A percentile compares a stretch with the other conserved stretches of the same genome.
Conservation (phyloP, 2,888 invertebrate genomes). For the Lutraria lutraria region DNA sequence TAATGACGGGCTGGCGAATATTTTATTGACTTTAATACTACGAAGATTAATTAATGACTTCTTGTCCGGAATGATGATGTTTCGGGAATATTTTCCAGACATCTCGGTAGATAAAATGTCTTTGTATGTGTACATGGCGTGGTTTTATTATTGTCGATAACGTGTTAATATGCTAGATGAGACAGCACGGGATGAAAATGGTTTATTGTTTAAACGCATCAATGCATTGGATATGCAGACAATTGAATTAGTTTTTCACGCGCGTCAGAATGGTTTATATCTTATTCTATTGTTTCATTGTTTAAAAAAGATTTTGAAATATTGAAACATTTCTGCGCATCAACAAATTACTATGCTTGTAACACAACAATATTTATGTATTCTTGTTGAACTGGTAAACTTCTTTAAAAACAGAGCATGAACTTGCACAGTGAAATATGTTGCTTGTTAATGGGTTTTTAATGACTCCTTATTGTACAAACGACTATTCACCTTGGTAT, state of each 20-base stretch:
- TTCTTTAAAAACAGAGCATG: too few relatives aligned
- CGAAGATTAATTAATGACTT: slow-evolving; percentile 4
- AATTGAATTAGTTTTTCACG: too few relatives aligned
- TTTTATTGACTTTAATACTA: slow-evolving; percentile 26
- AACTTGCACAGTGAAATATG: neutral
- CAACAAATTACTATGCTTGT: neutral
- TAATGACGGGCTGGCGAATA: slow-evolving; percentile 6
- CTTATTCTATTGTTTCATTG: too few relatives aligned
- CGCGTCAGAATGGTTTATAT: too few relatives aligned
- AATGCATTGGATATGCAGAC: too few relatives aligned
- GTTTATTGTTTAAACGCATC: too few relatives aligned
- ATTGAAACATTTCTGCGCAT: too few relatives aligned
- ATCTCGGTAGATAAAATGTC: neutral
- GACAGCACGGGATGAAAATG: too few relatives aligned
- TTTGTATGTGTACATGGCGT: too few relatives aligned
- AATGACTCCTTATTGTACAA: neutral
- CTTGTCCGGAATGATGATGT: neutral
- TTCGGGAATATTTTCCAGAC: neutral
- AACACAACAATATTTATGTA: neutral
- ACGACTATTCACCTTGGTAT: neutral
- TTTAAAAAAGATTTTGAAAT: too few relatives aligned
- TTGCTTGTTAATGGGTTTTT: neutral
- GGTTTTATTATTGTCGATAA: too few relatives aligned
- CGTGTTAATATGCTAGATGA: too few relatives aligned
- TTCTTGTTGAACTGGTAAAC: neutral